Conservation (phyloP, 1,140 invertebrate genomes). For the Drosophila busckii region DNA sequence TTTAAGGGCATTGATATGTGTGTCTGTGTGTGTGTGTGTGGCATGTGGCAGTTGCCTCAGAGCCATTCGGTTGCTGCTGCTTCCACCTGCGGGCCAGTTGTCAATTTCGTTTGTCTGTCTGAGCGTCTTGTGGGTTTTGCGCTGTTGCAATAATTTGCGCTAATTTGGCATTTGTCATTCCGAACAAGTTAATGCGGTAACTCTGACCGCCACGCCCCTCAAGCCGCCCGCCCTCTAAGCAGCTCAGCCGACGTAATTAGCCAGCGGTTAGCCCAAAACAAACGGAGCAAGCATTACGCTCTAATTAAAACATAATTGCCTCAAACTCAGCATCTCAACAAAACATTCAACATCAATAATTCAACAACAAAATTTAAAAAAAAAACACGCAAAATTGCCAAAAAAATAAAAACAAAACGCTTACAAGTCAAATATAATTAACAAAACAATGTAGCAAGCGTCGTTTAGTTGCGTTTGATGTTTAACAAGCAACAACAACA, state of each 20-base stretch:
- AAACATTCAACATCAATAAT: slow-evolving; percentile 41
- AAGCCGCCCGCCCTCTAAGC: slow-evolving; percentile 5
- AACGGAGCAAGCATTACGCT: slow-evolving; percentile 22
- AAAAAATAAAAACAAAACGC: slow-evolving; percentile 7
- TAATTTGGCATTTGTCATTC: too few relatives aligned
- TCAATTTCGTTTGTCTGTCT: too few relatives aligned
- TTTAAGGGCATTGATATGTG: too few relatives aligned
- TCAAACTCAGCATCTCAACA: background rate
- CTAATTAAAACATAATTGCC: slow-evolving; percentile 56
- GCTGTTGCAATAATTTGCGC: slow-evolving; percentile 36
- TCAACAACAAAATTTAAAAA: slow-evolving; percentile 10
- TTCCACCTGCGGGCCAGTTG: too few relatives aligned
- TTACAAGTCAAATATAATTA: too few relatives aligned
- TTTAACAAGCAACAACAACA: slow-evolving; percentile 26
- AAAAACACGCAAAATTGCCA: background rate
- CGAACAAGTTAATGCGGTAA: too few relatives aligned
- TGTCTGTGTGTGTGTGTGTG: too few relatives aligned
- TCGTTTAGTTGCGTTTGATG: slow-evolving; percentile 44
- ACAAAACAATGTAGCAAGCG: too few relatives aligned
- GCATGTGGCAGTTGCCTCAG: too few relatives aligned
- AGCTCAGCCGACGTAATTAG: slow-evolving; percentile 36
- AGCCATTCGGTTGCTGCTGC: too few relatives aligned
- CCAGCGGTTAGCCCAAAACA: slow-evolving; percentile 15
- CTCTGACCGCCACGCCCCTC: too few relatives aligned
- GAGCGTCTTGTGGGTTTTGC: background rate